A percentile compares a stretch with the other conserved stretches of the same genome.
Evolutionary conservation across 2,888 invertebrate species (phyloP).

Genomic region (Eulithis prunata): DNA sequence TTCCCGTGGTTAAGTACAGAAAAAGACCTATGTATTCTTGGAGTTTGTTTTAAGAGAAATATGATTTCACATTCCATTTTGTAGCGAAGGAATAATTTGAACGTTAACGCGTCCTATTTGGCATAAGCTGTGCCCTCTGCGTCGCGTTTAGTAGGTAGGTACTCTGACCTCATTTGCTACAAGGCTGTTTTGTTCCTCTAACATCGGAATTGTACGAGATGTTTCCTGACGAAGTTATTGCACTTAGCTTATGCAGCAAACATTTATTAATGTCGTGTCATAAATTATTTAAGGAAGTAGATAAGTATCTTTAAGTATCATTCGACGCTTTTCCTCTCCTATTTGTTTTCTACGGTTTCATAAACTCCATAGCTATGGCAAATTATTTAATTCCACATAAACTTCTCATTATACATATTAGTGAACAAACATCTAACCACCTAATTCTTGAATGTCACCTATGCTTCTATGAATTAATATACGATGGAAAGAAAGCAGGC

Average conservation of each 20-base stretch:
- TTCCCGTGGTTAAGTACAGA: background rate
- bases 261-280: conserved; percentile 18
- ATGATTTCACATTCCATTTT: conserved; percentile 19
- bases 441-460: too few relatives aligned
- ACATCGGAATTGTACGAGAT: conserved; percentile 9
- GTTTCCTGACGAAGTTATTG: conserved; percentile 17
- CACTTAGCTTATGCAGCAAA: conserved; percentile 1
- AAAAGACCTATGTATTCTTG: background rate
- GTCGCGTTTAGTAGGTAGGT: conserved; percentile 22
- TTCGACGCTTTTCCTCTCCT: conserved; percentile 16
- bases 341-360: background rate
- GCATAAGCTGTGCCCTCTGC: conserved; percentile 19
- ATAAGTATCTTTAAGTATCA: conserved; percentile 7
- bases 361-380: background rate
- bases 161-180: conserved; percentile 21
- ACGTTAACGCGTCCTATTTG: conserved; percentile 25
- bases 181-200: conserved; percentile 19
- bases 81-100: conserved; percentile 15
- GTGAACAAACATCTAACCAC: too few relatives aligned
- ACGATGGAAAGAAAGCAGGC: too few relatives aligned
- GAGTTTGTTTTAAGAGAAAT: background rate
- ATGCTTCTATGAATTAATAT: too few relatives aligned
- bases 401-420: background rate
- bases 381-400: background rate
- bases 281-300: conserved; percentile 17